Conservation (phyloP, 2,888 invertebrate species). For the Creontiades dilutus region DNA sequence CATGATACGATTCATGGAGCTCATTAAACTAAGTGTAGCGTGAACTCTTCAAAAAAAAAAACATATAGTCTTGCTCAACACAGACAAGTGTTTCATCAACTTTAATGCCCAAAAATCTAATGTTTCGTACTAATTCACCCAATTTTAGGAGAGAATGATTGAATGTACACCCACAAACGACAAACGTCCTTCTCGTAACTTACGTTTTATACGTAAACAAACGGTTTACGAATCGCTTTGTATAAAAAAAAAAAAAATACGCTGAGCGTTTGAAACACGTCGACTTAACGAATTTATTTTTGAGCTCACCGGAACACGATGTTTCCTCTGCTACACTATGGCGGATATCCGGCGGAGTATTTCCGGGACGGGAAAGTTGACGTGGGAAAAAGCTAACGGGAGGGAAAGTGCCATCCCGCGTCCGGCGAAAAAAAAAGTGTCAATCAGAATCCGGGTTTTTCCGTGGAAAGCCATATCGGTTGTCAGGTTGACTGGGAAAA, state of each 20-base stretch:
- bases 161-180: too few relatives aligned
- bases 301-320: constrained; percentile 28
- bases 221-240: neutral
- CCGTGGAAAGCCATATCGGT: constrained; percentile 18
- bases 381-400: neutral
- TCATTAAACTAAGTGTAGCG: neutral
- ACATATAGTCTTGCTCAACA: too few relatives aligned
- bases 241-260: neutral
- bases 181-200: too few relatives aligned
- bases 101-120: too few relatives aligned
- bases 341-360: neutral
- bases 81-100: too few relatives aligned
- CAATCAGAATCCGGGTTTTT: constrained; percentile 22
- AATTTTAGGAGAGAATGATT: too few relatives aligned
- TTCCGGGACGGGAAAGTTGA: constrained; percentile 1
- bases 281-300: constrained; percentile 36
- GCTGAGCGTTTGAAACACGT: constrained; percentile 7
- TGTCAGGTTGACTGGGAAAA: constrained; percentile 31
- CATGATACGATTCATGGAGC: neutral
- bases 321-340: neutral
- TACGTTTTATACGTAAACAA: neutral
- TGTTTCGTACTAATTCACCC: too few relatives aligned
- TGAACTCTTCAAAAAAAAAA: neutral
- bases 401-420: constrained; percentile 30
- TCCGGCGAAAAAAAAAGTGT: constrained; percentile 20